Evolutionary conservation across 2,888 invertebrate genomes (phyloP).

Genomic region (Cataglyphis altisquamis): DNA sequence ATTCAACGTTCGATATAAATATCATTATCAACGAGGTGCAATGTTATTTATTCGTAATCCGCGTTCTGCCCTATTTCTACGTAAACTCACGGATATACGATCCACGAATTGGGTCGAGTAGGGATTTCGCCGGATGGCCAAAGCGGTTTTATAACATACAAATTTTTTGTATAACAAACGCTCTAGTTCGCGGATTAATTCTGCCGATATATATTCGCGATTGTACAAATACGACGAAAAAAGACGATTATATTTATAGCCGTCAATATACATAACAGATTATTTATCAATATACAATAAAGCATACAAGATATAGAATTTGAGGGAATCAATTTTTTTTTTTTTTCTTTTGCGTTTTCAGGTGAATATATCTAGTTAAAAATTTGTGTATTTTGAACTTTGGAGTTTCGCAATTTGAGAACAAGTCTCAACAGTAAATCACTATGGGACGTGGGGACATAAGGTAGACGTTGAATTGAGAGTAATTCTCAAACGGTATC

Average conservation of each 20-base stretch:
- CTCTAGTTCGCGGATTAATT: slow-evolving; percentile 20
- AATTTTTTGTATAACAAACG: slow-evolving; percentile 12
- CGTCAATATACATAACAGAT: background rate
- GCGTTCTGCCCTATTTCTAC: background rate
- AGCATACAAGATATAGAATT: background rate
- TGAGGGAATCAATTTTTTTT: background rate
- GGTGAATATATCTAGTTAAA: background rate
- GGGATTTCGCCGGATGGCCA: slow-evolving; percentile 24
- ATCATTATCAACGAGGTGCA: slow-evolving; percentile 22
- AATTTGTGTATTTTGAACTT: slow-evolving; percentile 29
- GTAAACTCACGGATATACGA: background rate
- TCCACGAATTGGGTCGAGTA: slow-evolving; percentile 39
- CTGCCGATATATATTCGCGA: background rate
- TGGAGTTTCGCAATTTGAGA: slow-evolving; percentile 19
- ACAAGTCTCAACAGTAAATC: slow-evolving; percentile 28
- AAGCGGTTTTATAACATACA: slow-evolving; percentile 34
- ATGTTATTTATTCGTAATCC: slow-evolving; percentile 43
- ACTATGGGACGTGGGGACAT: slow-evolving; percentile 6
- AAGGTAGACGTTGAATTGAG: slow-evolving; percentile 42
- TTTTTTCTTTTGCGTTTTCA: background rate
- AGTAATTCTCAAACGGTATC: slow-evolving; percentile 44
- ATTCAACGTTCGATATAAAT: slow-evolving; percentile 47
- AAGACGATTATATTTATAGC: background rate
- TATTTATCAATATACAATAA: background rate
- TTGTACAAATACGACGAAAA: background rate